Percentiles rank a stretch among this genome's conserved stretches.
These are phyloP conservation scores for Decapterus maruadsi DNA, from an alignment of 2,797 vertebrate genomes.

Conservation along the genomic window DNA sequence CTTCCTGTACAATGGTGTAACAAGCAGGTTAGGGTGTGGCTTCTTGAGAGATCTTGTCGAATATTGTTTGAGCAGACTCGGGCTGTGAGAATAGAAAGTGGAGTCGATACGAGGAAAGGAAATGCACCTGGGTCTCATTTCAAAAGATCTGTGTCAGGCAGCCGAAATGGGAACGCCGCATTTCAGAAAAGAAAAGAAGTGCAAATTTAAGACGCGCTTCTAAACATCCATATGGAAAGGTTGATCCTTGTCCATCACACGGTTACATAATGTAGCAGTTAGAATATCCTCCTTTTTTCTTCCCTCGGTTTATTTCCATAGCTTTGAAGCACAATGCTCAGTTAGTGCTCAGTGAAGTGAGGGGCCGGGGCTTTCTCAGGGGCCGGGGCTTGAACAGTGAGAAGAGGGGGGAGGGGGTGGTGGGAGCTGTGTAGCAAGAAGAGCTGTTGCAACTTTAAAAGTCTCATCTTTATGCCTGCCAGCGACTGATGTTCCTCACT, in stretches of 20 bases:
- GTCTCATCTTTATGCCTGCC: constrained; percentile 75
- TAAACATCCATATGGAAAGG: background rate
- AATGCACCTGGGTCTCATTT: constrained; percentile 59
- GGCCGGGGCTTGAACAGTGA: constrained; percentile 35
- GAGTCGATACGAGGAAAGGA: constrained; percentile 27
- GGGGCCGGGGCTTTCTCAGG: constrained; percentile 48
- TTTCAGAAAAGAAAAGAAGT: constrained; percentile 18
- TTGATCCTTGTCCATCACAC: constrained; percentile 32
- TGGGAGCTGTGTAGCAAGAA: constrained; percentile 38
- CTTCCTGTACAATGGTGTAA: constrained; percentile 51
- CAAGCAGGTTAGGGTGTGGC: constrained; percentile 54
- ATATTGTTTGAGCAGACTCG: constrained; percentile 27
- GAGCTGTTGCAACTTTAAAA: constrained; percentile 66
- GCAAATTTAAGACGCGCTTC: constrained; percentile 8
- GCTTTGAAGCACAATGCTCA: constrained; percentile 66
- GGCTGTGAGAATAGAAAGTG: constrained; percentile 19
- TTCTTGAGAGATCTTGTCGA: constrained; percentile 17
- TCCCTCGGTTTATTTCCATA: constrained; percentile 37
- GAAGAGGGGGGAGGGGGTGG: background rate
- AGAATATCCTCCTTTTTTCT: constrained; percentile 25
- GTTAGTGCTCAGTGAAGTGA: constrained; percentile 65
- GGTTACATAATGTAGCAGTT: constrained; percentile 39
- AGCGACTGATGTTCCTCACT: constrained; percentile 78
- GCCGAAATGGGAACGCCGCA: constrained; percentile 15
- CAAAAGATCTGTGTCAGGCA: constrained; percentile 52